Conservation (phyloP, 2,797 vertebrate species). For the Ctenopoma multispine region DNA sequence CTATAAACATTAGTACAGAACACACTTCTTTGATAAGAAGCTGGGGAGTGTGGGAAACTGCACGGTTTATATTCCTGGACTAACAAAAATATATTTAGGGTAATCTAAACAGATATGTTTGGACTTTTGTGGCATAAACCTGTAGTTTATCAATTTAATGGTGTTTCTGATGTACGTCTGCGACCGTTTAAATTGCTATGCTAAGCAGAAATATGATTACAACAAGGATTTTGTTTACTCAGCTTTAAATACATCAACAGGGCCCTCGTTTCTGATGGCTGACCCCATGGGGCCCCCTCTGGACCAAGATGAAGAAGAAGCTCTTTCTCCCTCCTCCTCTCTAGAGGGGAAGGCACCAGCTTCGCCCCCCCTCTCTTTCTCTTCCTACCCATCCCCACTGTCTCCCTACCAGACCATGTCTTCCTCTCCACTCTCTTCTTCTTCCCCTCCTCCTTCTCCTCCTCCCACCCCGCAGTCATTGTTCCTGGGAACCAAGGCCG, state of each 20-base stretch:
- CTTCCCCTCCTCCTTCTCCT: constrained; percentile 68
- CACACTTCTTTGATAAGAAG: not conserved
- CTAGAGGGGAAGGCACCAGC: constrained; percentile 75
- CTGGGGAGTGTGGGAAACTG: not conserved
- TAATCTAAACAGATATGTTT: not conserved
- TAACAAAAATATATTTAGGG: not conserved
- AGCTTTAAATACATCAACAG: constrained; percentile 45
- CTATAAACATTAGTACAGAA: not conserved
- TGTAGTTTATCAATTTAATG: not conserved
- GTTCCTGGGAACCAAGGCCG: constrained; percentile 74
- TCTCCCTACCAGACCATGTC: constrained; percentile 70
- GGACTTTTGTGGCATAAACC: not conserved
- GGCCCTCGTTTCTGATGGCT: constrained; percentile 95
- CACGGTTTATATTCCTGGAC: not conserved
- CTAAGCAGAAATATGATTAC: no score
- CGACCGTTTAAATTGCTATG: not conserved
- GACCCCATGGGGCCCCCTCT: constrained; percentile 89
- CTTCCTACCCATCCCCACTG: constrained; percentile 61
- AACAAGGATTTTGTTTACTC: accelerated
- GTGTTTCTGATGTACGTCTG: not conserved
- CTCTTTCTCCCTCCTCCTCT: constrained; percentile 79
- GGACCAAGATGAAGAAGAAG: constrained; percentile 87
- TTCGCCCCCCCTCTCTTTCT: constrained; percentile 78
- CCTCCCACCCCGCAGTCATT: constrained; percentile 58
- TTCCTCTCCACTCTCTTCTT: constrained; percentile 57